Evolutionary conservation across 2,113 vertebrate species (phyloP).

Genomic region (Ardeotis arabs): DNA sequence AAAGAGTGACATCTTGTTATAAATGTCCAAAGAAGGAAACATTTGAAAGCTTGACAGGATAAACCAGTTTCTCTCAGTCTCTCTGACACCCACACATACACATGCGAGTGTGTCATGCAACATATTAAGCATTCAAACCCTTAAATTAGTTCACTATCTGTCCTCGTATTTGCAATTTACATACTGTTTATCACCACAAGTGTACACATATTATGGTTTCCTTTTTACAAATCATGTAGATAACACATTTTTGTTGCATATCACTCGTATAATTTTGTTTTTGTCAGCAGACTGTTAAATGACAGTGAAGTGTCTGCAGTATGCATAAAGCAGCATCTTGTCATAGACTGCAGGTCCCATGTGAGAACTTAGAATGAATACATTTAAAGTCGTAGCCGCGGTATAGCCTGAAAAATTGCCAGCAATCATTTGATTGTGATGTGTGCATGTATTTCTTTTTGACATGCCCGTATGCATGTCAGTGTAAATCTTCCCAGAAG

Average conservation of each 20-base stretch:
- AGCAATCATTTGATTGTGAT: constrained; percentile 56
- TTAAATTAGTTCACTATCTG: neutral
- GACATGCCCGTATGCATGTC: constrained; percentile 8
- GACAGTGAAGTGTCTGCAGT: constrained; percentile 35
- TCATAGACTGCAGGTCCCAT: constrained; percentile 37
- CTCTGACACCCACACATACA: neutral
- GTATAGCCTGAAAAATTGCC: constrained; percentile 57
- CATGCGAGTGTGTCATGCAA: neutral
- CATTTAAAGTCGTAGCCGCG: constrained; percentile 57
- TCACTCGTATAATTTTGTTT: constrained; percentile 45
- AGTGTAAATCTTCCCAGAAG: constrained; percentile 43
- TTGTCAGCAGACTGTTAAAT: constrained; percentile 48
- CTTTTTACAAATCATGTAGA: constrained; percentile 39
- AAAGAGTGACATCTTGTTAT: neutral
- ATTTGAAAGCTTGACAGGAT: neutral
- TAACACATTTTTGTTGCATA: constrained; percentile 52
- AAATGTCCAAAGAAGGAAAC: constrained; percentile 14
- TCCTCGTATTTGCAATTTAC: neutral
- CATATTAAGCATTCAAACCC: constrained; percentile 3
- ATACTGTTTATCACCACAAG: neutral
- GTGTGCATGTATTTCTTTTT: constrained; percentile 39
- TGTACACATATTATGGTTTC: neutral
- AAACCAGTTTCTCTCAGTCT: constrained; percentile 3
- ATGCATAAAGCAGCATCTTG: constrained; percentile 5
- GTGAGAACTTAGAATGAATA: constrained; percentile 35